Percentiles rank a stretch among this genome's conserved stretches.
Evolutionary conservation across 2,888 invertebrate species (phyloP).

Genomic region (Phragmatobia fuliginosa): DNA sequence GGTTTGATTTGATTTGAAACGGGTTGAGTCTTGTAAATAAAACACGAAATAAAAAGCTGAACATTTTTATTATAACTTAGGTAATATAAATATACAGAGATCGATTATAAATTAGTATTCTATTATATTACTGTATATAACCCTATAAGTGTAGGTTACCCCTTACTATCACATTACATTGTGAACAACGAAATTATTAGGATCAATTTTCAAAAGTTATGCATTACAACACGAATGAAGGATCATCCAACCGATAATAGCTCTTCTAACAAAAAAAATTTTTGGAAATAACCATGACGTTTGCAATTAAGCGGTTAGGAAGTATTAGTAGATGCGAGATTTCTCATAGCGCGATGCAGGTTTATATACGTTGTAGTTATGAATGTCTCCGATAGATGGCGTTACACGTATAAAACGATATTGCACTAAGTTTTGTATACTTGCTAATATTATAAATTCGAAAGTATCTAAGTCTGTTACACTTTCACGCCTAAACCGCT

Average conservation of each 20-base stretch:
- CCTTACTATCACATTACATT: not conserved
- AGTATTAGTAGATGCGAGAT: not conserved
- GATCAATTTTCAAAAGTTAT: not conserved
- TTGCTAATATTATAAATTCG: too few species aligned
- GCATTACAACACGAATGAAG: not conserved
- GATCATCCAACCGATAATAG: not conserved
- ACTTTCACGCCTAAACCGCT: too few species aligned
- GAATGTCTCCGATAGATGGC: not conserved
- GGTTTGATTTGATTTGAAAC: too few species aligned
- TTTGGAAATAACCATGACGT: too few species aligned
- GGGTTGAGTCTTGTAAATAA: too few species aligned
- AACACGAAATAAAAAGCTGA: not conserved
- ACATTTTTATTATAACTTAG: not conserved
- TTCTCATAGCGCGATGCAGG: not conserved
- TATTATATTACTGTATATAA: not conserved
- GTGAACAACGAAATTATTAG: not conserved
- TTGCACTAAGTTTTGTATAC: too few species aligned
- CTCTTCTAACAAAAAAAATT: too few species aligned
- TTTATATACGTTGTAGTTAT: not conserved
- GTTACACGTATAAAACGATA: too few species aligned
- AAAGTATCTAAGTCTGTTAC: too few species aligned
- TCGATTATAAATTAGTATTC: not conserved
- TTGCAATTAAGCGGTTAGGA: too few species aligned
- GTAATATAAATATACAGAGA: slow-evolving; percentile 1
- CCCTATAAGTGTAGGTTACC: too few species aligned